These are phyloP conservation scores for Pangasianodon gigas DNA, from an alignment of 2,113 vertebrate species.

Conservation along the genomic window DNA sequence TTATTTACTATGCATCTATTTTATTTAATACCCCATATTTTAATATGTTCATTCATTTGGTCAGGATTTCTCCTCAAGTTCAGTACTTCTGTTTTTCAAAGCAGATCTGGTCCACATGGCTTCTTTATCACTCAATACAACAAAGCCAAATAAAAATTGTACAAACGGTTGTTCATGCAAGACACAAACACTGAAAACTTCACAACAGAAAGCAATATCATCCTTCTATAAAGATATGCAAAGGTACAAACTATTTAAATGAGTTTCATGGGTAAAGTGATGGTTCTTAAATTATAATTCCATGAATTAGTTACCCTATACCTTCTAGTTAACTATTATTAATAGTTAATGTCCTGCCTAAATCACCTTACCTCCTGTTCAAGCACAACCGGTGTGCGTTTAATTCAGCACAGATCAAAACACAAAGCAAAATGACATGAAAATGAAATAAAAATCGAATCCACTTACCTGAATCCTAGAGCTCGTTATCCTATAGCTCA, in stretches of 20 bases:
- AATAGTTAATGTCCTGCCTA: neutral
- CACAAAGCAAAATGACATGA: neutral
- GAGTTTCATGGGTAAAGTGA: neutral
- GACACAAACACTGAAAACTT: neutral
- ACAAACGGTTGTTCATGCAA: neutral
- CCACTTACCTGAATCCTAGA: slow-evolving; percentile 2
- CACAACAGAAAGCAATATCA: neutral
- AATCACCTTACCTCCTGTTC: neutral
- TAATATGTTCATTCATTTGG: neutral
- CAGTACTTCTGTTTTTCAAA: neutral
- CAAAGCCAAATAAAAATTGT: neutral
- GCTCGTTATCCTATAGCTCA: neutral
- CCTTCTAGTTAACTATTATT: neutral
- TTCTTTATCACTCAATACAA: neutral
- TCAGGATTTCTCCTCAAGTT: neutral
- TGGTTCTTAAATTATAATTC: neutral
- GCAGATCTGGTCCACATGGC: neutral
- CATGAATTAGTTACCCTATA: neutral
- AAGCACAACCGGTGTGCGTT: neutral
- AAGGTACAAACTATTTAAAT: neutral
- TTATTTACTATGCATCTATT: neutral
- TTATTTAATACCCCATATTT: neutral
- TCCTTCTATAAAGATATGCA: neutral
- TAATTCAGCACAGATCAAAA: neutral
- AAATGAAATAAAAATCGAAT: neutral